These are phyloP conservation scores for Linnaemya vulpina DNA, from an alignment of 2,888 invertebrate genomes.

Conservation along the genomic window DNA sequence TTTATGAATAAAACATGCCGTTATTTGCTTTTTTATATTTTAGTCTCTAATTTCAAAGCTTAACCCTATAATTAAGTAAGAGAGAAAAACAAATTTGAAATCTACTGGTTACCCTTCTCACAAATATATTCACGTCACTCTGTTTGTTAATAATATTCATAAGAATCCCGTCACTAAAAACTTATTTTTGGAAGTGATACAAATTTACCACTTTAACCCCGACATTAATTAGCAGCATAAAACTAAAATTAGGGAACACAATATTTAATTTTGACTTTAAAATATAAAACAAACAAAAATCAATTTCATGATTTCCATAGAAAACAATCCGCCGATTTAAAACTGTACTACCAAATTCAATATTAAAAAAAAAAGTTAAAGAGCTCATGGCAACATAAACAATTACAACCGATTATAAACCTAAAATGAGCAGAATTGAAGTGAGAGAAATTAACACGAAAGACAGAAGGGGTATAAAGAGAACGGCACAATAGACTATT, in stretches of 20 bases:
- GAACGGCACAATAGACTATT: constrained; percentile 24
- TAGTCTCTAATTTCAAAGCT: too few relatives aligned
- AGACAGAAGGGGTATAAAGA: not conserved
- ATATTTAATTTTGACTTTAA: constrained; percentile 21
- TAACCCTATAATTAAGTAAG: too few relatives aligned
- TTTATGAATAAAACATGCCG: too few relatives aligned
- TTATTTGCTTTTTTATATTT: too few relatives aligned
- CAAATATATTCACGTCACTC: too few relatives aligned
- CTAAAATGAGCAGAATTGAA: not conserved
- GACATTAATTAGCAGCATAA: constrained; percentile 40
- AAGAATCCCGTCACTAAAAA: not conserved
- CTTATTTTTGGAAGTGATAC: not conserved
- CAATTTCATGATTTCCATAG: constrained; percentile 25
- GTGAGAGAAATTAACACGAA: constrained; percentile 1
- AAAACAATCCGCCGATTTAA: not conserved
- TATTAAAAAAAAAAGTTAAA: constrained; percentile 11
- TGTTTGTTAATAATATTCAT: not conserved
- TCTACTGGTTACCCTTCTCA: too few relatives aligned
- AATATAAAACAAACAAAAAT: constrained; percentile 21
- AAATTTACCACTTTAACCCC: constrained; percentile 37
- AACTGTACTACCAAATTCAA: constrained; percentile 21
- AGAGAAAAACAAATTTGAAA: too few relatives aligned
- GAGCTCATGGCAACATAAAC: not conserved
- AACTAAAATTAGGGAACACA: not conserved
- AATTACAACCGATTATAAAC: not conserved